Percentiles rank a stretch among this genome's conserved stretches.
These are phyloP conservation scores for Calliphora vomitoria DNA, from an alignment of 2,888 invertebrate species.

Conservation along the genomic window DNA sequence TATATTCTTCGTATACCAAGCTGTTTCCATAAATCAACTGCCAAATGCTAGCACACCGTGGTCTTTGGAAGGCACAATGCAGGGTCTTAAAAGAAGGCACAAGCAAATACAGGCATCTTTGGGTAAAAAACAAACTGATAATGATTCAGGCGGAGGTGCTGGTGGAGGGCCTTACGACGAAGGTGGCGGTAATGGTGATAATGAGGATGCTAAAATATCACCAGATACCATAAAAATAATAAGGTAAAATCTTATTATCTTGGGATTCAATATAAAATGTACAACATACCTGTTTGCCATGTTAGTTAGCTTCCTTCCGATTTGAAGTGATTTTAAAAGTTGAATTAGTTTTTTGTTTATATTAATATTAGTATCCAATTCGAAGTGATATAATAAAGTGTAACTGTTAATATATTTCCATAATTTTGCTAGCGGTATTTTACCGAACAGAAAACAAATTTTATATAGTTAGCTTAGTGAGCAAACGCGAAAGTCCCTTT, in stretches of 20 bases:
- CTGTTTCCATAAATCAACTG: slow-evolving; percentile 84
- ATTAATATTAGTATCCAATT: no score
- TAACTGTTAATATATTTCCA: no score
- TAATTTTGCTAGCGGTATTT: no score
- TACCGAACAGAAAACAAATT: no score
- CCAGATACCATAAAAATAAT: slow-evolving; percentile 81
- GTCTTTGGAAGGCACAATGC: slow-evolving; percentile 79
- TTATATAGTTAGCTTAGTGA: no score
- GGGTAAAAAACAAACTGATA: slow-evolving; percentile 71
- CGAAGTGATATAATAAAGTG: no score
- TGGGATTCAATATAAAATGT: no score
- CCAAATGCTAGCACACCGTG: slow-evolving; percentile 81
- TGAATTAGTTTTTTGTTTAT: no score
- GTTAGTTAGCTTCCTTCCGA: no score
- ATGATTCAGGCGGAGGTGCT: slow-evolving; percentile 62
- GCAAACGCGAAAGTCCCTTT: no score
- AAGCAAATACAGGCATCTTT: slow-evolving; percentile 71
- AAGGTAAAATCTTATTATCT: slow-evolving; percentile 75
- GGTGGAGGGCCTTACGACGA: slow-evolving; percentile 10
- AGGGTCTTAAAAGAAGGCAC: slow-evolving; percentile 75
- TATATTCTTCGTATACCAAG: slow-evolving; percentile 83
- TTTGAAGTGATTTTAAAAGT: no score
- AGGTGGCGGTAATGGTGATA: slow-evolving; percentile 22
- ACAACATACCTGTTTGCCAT: no score
- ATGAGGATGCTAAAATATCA: slow-evolving; percentile 42